A percentile compares a stretch with the other conserved stretches of the same genome.
Conservation (phyloP, 2,888 invertebrate genomes). For the Diachrysia chrysitis region DNA sequence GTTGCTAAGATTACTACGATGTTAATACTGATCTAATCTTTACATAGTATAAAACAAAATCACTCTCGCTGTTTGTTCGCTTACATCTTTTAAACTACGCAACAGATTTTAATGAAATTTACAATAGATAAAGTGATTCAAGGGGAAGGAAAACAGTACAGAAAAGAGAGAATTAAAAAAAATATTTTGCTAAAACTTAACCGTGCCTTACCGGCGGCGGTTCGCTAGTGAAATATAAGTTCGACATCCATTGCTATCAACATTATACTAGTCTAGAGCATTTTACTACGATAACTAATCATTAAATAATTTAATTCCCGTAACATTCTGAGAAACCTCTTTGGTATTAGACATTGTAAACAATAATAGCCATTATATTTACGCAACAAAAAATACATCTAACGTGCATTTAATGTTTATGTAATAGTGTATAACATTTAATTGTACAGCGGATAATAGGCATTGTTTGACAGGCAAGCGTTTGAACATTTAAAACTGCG, state of each 20-base stretch:
- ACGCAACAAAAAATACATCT: slow-evolving; percentile 58
- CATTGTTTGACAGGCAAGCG: slow-evolving; percentile 54
- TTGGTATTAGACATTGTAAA: slow-evolving; percentile 53
- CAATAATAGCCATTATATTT: slow-evolving; percentile 56
- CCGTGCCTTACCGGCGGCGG: too few species aligned
- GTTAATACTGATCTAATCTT: neutral
- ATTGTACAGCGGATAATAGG: slow-evolving; percentile 52
- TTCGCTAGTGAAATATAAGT: too few species aligned
- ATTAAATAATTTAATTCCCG: neutral
- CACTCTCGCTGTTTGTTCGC: too few species aligned
- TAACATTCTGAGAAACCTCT: slow-evolving; percentile 37
- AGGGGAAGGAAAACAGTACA: too few species aligned
- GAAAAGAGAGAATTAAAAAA: too few species aligned
- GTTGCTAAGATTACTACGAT: slow-evolving; percentile 4
- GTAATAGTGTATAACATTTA: slow-evolving; percentile 51
- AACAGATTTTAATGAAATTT: too few species aligned
- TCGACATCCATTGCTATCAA: neutral
- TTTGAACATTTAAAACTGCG: slow-evolving; percentile 32
- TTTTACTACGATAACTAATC: slow-evolving; percentile 2
- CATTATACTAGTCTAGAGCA: neutral
- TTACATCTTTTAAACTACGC: too few species aligned
- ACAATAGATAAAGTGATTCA: too few species aligned
- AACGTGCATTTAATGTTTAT: slow-evolving; percentile 59
- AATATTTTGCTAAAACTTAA: too few species aligned
- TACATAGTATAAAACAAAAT: too few species aligned